A percentile compares a stretch with the other conserved stretches of the same genome.
Evolutionary conservation across 2,113 vertebrate genomes (phyloP).

Genomic region (Apeltes quadracus): DNA sequence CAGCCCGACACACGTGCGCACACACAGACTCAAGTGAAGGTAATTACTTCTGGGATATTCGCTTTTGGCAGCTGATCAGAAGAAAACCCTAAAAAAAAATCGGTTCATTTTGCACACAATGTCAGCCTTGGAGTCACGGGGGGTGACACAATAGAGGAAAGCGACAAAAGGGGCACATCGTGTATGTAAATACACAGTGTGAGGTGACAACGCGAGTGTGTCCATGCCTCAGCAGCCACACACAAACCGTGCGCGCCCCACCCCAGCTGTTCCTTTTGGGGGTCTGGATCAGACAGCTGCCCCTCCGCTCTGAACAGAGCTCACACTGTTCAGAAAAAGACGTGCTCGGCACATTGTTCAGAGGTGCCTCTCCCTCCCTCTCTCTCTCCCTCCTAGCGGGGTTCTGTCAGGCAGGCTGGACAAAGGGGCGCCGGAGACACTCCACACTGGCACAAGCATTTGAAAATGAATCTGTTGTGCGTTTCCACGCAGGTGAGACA

Average conservation of each 20-base stretch:
- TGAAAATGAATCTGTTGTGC: background rate
- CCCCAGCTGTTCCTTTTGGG: constrained; percentile 77
- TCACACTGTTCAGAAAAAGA: constrained; percentile 73
- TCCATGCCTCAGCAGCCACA: constrained; percentile 52
- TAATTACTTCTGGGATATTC: constrained; percentile 1
- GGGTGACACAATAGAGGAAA: background rate
- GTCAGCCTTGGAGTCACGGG: background rate
- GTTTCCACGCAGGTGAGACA: background rate
- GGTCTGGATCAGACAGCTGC: constrained; percentile 79
- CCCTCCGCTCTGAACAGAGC: constrained; percentile 71
- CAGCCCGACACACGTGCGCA: background rate
- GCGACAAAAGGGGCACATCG: background rate
- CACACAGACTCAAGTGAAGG: constrained; percentile 49
- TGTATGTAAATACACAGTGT: constrained; percentile 23
- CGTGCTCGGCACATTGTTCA: constrained; percentile 72
- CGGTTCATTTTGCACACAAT: background rate
- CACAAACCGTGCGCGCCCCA: constrained; percentile 50
- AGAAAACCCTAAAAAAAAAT: constrained; percentile 2
- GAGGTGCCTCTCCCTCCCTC: constrained; percentile 46
- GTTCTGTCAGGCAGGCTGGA: constrained; percentile 59
- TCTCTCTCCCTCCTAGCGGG: constrained; percentile 60
- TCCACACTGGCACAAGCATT: constrained; percentile 52
- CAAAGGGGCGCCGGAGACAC: constrained; percentile 71
- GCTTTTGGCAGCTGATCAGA: background rate
- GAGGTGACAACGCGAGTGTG: constrained; percentile 24